Conservation (phyloP, 2,113 vertebrate genomes). For the Pseudorectes ferrugineus region DNA sequence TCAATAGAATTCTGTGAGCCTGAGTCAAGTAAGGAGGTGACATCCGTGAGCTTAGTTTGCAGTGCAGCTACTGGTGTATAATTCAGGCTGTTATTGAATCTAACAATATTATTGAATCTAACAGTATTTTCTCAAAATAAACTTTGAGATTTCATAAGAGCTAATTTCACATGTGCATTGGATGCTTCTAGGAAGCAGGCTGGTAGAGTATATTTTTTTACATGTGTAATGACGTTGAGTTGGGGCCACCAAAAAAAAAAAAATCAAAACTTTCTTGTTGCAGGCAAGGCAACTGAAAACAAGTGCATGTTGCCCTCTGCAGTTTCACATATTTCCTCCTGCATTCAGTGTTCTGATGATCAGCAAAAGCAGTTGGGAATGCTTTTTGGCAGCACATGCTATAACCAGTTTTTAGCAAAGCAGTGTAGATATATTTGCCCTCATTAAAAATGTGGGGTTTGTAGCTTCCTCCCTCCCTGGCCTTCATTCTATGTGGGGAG, state of each 20-base stretch:
- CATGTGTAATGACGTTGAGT: accelerated
- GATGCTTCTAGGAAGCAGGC: background rate
- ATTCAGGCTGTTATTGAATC: background rate
- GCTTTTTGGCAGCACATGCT: background rate
- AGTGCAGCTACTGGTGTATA: background rate
- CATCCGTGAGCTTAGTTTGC: background rate
- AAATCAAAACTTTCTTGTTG: background rate
- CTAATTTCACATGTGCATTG: background rate
- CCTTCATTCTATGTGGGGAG: background rate
- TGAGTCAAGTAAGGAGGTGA: background rate
- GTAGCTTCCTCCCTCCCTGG: background rate
- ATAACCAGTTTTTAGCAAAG: background rate
- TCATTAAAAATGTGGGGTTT: background rate
- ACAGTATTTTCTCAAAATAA: background rate
- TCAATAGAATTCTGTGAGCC: background rate
- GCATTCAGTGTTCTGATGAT: background rate
- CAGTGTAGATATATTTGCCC: background rate
- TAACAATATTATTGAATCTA: too few relatives aligned
- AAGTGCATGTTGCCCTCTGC: background rate
- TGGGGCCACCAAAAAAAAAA: background rate
- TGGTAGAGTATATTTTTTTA: background rate
- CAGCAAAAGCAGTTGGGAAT: background rate
- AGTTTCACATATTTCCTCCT: background rate
- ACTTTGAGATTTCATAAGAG: background rate
- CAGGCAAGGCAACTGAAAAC: background rate